Evolutionary conservation across 2,888 invertebrate species (phyloP), one percentile per base, ranked within the genome.

Genomic region (Latheticus oryzae): DNA sequence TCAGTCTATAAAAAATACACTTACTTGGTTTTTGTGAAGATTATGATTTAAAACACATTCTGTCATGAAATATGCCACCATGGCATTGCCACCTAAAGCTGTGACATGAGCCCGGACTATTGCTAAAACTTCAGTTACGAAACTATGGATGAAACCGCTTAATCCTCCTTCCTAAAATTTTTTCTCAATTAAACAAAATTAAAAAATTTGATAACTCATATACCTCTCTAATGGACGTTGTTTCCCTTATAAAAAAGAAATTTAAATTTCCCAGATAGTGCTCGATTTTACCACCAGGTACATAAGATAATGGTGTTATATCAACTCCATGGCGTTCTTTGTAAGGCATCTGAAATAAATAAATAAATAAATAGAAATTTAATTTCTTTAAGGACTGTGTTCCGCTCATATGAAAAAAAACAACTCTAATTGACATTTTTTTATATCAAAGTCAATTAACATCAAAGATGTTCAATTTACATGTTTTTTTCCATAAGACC

Each of bases 11-110:
- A n/a, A 43, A 52, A 52, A 52, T 28, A n/a, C 30, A 64, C 76
- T 77, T 78, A 95, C 97, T 87, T 97, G 97, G 81, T 97, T 97
- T 80, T 97, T 97, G 76, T 97, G 95, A 63, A 94, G 91, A 78
- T 93, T 96, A 77, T 95, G 93, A 58, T 93, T 87, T 26, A 98
- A 81, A 72, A 95, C 89, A 66, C 95, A 89, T 78, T 97, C 93
- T 5, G 91, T 92, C 85, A 97, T 88, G 77, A 93, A 94, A 80
- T 93, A 97, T 0, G 95, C 92, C 0, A 96, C 91, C 83, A 98
- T 88, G 1, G 96, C 95, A 79, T 97, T 97, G 2, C 97, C 97
- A 15, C 97, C 96, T 19, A 97, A 80, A 0, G 96, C 93, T 0
- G 91, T 88, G 16, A 97, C 93, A 80, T 97, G 95, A 2, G 97